A percentile compares a stretch with the other conserved stretches of the same genome.
Evolutionary conservation across 2,888 invertebrate species (phyloP).

Genomic region (Vanessa cardui): DNA sequence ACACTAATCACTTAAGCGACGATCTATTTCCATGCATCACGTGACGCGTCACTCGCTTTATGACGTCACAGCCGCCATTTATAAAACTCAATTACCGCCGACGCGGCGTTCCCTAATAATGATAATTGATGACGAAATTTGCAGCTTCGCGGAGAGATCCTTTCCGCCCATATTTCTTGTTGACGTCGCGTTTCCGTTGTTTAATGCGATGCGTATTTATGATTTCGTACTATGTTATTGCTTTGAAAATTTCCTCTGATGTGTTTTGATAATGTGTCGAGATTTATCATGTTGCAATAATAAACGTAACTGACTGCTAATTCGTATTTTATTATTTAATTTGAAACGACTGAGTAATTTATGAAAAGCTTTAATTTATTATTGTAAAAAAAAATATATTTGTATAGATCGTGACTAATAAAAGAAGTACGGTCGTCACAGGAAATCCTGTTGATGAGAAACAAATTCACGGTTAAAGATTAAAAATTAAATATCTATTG

Average conservation of each 20-base stretch:
- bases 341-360: too few species aligned
- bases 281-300: conserved; percentile 2
- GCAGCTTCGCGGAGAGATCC: conserved; percentile 80
- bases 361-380: too few species aligned
- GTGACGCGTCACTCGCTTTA: conserved; percentile 47
- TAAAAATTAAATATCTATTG: too few species aligned
- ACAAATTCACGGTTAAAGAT: too few species aligned
- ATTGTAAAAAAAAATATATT: too few species aligned
- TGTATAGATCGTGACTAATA: too few species aligned
- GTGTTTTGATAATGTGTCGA: not conserved
- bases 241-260: not conserved
- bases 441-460: too few species aligned
- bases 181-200: conserved; percentile 54
- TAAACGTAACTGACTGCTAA: not conserved
- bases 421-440: too few species aligned
- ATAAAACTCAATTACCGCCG: conserved; percentile 81
- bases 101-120: conserved; percentile 72
- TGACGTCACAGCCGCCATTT: conserved; percentile 71
- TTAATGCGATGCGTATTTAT: conserved; percentile 6
- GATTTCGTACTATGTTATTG: not conserved
- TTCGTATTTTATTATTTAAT: not conserved
- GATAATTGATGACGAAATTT: conserved; percentile 82
- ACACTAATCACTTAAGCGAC: not conserved
- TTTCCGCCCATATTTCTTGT: conserved; percentile 75
- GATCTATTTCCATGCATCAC: conserved; percentile 30